These are phyloP conservation scores for Trichopoda pennipes DNA, from an alignment of 2,888 invertebrate species.

Conservation along the genomic window DNA sequence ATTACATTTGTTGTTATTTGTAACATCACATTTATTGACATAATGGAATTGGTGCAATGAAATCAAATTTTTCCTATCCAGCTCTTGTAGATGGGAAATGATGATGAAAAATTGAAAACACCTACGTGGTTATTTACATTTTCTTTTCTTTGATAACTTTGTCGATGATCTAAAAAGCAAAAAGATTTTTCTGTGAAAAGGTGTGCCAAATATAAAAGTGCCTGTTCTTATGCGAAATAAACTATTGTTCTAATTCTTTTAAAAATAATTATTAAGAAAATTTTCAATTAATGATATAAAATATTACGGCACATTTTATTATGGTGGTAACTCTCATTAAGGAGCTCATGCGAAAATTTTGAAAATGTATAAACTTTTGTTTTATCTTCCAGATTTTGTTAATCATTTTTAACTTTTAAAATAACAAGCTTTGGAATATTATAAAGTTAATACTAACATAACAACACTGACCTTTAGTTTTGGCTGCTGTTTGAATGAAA, in stretches of 20 bases:
- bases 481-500: no score
- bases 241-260: constrained; percentile 15
- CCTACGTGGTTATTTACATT: constrained; percentile 47
- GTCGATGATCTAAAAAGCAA: constrained; percentile 36
- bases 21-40: constrained; percentile 59
- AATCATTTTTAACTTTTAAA: no score
- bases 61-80: constrained; percentile 31
- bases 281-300: no score
- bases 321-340: no score
- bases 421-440: no score
- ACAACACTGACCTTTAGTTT: no score
- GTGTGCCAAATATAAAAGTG: constrained; percentile 29
- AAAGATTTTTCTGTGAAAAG: constrained; percentile 27
- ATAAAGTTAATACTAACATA: no score
- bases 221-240: neutral
- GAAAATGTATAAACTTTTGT: no score
- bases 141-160: constrained; percentile 40
- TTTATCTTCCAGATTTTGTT: no score
- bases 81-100: neutral
- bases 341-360: no score
- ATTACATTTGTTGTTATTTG: constrained; percentile 58
- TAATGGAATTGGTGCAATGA: constrained; percentile 27
- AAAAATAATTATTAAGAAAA: no score
- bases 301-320: no score
- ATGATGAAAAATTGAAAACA: constrained; percentile 38